Evolutionary conservation across 2,797 vertebrate species (phyloP), one percentile per base, ranked within the genome.

Genomic region (Thripadectes ignobilis): DNA sequence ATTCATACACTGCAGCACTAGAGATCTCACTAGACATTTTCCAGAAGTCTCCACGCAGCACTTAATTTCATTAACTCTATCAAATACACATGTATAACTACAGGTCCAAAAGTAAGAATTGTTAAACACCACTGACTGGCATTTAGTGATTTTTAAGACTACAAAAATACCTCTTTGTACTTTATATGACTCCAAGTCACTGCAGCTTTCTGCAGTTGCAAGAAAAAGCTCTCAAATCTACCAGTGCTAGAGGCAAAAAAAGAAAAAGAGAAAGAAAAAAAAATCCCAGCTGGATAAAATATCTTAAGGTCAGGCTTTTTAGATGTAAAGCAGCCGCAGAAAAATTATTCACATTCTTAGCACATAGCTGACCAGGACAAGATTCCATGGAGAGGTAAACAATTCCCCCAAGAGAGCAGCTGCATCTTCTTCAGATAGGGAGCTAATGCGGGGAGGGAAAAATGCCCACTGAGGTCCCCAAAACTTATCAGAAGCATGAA

Each of bases 321-420:
- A 95, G 89, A 96, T 91, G 92, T 93, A 96, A 93, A 97, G 94
- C 94, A 96, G 93, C 93, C 81, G 5, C 92, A 92, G 93, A 72
- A 97, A 76, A 97, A 98, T 96, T 91, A 97, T 94, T 97, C 89
- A 92, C 93, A 97, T 97, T 97, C 95, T 95, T 96, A 93, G 87
- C 90, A 94, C 96, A 97, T 95, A 94, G 90, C 88, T 95, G 93
- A 96, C 96, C 92, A 89, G 89, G 85, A 95, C 87, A 84, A 95
- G 90, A 96, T 97, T 97, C 93, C 95, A 91, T 5, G 15, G 83
- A 92, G 94, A 94, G 90, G 79, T 92, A 96, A 96, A 96, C 92
- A 97, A 95, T 96, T 94, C 63, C 74, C 75, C 41, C 32, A 58
- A 94, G 87, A 93, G 78, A 97, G 88, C 97, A 97, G 97, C 97